Conservation (phyloP, 2,888 invertebrate species). For the Shargacucullia verbasci region DNA sequence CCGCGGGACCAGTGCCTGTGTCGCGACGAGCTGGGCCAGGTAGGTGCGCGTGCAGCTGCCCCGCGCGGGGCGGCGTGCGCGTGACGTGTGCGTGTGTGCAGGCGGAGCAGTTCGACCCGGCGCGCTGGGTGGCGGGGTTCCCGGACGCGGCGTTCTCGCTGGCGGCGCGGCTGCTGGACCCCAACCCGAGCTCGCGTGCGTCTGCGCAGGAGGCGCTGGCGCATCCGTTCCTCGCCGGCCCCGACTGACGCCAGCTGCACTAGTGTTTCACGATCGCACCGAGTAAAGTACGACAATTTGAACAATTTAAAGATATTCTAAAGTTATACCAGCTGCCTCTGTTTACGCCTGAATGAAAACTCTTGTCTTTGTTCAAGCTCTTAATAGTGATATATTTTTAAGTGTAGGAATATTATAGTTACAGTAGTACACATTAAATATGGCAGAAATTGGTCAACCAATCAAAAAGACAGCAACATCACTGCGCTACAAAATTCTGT, state of each 20-base stretch:
- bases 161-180: slow-evolving; percentile 91
- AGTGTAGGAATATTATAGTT: slow-evolving; percentile 4
- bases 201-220: slow-evolving; percentile 92
- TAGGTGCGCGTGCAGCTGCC: slow-evolving; percentile 13
- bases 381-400: slow-evolving; percentile 21
- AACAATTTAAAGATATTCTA: not conserved
- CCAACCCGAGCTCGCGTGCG: slow-evolving; percentile 93
- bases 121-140: slow-evolving; percentile 79
- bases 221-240: slow-evolving; percentile 91
- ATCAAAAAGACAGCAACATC: too few species aligned
- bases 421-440: too few species aligned
- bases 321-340: not conserved
- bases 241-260: slow-evolving; percentile 9
- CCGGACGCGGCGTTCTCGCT: slow-evolving; percentile 93
- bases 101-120: slow-evolving; percentile 57
- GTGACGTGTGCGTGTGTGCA: slow-evolving; percentile 32
- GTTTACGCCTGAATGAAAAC: not conserved
- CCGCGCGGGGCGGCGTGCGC: too few species aligned
- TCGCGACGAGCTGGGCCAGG: slow-evolving; percentile 61
- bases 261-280: not conserved
- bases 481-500: too few species aligned
- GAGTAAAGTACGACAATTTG: not conserved
- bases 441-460: too few species aligned
- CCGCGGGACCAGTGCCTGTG: slow-evolving; percentile 67
- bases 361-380: slow-evolving; percentile 1